Evolutionary conservation across 2,797 vertebrate genomes (phyloP).

Genomic region (Poecilia wingei): DNA sequence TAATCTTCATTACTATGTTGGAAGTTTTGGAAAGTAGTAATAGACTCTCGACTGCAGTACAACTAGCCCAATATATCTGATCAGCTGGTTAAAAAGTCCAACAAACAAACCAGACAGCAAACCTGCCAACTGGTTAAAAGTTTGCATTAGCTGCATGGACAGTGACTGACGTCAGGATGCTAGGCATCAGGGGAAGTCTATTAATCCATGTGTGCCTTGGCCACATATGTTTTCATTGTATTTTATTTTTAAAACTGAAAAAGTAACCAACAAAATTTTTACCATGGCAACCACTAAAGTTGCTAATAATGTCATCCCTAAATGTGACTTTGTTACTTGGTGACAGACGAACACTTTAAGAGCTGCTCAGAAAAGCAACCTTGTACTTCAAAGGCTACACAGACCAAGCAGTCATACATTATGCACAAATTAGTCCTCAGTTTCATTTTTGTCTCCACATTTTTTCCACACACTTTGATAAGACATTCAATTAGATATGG

Average conservation of each 20-base stretch:
- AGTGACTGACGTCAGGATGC: too few relatives aligned
- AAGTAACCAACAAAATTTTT: background rate
- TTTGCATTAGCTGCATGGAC: background rate
- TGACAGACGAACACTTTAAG: background rate
- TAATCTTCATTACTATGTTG: background rate
- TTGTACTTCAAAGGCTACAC: background rate
- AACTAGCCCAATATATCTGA: background rate
- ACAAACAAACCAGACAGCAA: background rate
- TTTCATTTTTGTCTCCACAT: background rate
- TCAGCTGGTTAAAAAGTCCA: background rate
- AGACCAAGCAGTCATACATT: background rate
- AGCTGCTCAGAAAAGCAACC: background rate
- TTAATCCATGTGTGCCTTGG: background rate
- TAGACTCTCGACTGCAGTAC: background rate
- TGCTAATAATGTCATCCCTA: background rate
- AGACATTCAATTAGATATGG: background rate
- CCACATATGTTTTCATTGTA: background rate
- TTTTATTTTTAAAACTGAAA: background rate
- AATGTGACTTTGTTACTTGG: background rate
- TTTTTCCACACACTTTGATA: background rate
- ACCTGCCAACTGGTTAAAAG: background rate
- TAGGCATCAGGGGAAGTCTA: background rate
- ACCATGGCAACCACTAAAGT: constrained; percentile 1
- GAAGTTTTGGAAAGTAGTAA: background rate
- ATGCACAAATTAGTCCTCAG: background rate